phyloP scores from a whole-genome alignment of 2,113 vertebrate species.

The Oncorhynchus clarkii region DNA sequence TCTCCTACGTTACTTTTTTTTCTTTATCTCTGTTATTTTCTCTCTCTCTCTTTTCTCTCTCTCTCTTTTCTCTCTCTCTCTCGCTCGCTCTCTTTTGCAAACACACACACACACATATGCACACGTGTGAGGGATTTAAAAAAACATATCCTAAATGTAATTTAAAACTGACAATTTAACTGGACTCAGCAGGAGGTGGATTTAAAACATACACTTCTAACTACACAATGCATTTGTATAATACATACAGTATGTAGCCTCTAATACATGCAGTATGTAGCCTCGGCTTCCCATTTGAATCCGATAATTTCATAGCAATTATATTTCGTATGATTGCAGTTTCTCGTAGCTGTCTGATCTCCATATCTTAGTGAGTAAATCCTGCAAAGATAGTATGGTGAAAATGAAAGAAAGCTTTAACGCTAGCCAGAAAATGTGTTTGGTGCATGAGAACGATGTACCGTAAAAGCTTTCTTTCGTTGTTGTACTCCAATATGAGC shows the following conservation, averaged over 20 bases:
- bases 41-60: not conserved
- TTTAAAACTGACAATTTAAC: not conserved
- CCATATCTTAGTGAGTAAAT: not conserved
- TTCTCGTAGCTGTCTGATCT: not conserved
- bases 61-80: not conserved
- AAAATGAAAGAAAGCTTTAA: not conserved
- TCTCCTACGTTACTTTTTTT: not conserved
- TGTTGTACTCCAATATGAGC: not conserved
- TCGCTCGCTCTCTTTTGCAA: not conserved
- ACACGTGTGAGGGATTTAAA: not conserved
- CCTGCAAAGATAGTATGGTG: not conserved
- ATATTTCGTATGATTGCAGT: not conserved
- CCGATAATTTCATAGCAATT: too few relatives aligned
- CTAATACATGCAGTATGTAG: too few relatives aligned
- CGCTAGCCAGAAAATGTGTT: too few relatives aligned
- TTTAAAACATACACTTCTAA: not conserved
- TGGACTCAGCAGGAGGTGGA: not conserved
- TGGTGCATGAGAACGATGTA: too few relatives aligned
- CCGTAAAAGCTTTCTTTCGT: not conserved
- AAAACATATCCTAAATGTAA: not conserved
- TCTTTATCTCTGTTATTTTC: slow-evolving; percentile 6
- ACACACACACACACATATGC: not conserved
- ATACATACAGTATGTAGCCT: not conserved
- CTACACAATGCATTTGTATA: not conserved
- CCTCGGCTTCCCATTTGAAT: too few relatives aligned